Base-by-base conservation (phyloP, 2,888 invertebrate species). In the Drosophila tripunctata region DNA sequence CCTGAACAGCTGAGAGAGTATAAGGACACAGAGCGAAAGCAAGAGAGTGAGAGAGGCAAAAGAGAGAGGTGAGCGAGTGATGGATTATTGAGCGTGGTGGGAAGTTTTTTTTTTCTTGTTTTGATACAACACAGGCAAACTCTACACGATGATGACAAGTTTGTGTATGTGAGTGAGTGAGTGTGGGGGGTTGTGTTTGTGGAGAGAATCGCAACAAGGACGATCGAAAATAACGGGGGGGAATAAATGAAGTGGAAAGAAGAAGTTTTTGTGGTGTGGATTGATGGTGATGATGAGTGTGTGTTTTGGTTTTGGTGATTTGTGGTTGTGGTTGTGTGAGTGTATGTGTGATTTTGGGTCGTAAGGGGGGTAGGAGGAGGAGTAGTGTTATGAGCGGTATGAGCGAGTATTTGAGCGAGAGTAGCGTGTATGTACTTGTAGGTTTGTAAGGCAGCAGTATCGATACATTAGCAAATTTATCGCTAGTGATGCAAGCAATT, bases 371-470 rank as follows among this genome's bases (percentile, higher is more conserved):
- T 62, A 67, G 70, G 73, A 72, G 65, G 81, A 75, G 78, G 64
- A 67, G 70, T 75, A 72, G 44, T 72, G 76, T 73, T 79, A 76
- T 78, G 81, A 81, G 84, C 87, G 81, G 81, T 81, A 81, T 81
- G 81, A 87, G 81, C 87, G 81, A 85, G 87, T 86, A 67, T 76
- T n/a, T 67, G 84, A 81, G 84, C 84, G 87, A 86, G 77, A 27
- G 27, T 27, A 27, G 27, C 10, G 27, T 27, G 27, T 10, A 10
- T 27, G 8, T 27, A 4, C 10, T 27, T 21, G 21, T 21, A 4
- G n/a, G n/a, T n/a, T n/a, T n/a, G n/a, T n/a, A n/a, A n/a, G n/a
- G n/a, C n/a, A n/a, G n/a, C n/a, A n/a, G n/a, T n/a, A n/a, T n/a
- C n/a, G n/a, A n/a, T n/a, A n/a, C n/a, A n/a, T n/a, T n/a, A n/a